phyloP scores from a whole-genome alignment of 2,797 vertebrate genomes.

The Takifugu ocellatus region DNA sequence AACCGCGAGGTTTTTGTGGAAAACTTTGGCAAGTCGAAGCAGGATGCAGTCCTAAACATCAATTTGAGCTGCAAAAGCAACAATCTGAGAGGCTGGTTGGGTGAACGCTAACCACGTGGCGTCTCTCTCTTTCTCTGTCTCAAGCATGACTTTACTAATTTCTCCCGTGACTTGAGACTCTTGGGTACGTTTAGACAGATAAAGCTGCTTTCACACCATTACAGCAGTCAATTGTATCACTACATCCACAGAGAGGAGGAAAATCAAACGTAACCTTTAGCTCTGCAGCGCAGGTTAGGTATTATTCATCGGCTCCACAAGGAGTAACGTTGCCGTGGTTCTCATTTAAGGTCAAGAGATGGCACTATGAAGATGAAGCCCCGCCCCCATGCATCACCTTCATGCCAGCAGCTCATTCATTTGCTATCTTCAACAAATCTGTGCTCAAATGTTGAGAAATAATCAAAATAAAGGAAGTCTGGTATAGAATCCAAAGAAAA shows the following conservation, averaged over 20 bases:
- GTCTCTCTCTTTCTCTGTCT: background rate
- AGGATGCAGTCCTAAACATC: slow-evolving; percentile 29
- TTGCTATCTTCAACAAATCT: no score
- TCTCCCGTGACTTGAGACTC: slow-evolving; percentile 22
- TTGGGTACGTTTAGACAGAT: slow-evolving; percentile 31
- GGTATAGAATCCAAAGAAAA: no score
- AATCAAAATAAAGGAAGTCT: no score
- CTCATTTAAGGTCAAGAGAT: no score
- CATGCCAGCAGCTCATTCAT: no score
- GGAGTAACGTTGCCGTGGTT: no score
- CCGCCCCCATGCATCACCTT: no score
- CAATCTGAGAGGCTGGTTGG: background rate
- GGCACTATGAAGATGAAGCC: no score
- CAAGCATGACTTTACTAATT: slow-evolving; percentile 25
- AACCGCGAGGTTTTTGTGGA: slow-evolving; percentile 40
- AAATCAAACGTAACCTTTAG: background rate
- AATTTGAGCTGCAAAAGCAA: slow-evolving; percentile 14
- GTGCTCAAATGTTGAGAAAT: no score
- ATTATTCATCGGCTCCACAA: no score
- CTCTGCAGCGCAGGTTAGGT: background rate
- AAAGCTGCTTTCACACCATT: slow-evolving; percentile 33
- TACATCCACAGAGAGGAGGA: background rate
- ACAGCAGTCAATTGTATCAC: slow-evolving; percentile 7
- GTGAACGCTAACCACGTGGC: background rate
- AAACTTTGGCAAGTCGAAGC: slow-evolving; percentile 18